Conservation (phyloP, 2,113 vertebrate species). For the Vireo altiloquus region DNA sequence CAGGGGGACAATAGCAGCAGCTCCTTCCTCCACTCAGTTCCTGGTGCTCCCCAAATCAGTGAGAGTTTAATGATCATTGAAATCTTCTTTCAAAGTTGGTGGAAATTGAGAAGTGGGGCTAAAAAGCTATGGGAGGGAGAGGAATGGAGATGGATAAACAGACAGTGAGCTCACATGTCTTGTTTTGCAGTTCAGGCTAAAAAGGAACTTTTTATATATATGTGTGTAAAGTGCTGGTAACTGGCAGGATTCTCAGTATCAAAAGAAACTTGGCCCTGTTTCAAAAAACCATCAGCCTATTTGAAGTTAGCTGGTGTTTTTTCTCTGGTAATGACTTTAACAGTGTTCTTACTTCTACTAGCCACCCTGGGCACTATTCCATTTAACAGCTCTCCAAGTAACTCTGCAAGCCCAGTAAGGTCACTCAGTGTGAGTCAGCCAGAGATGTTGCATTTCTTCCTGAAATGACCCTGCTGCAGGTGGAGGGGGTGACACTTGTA, state of each 20-base stretch:
- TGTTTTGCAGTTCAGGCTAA: neutral
- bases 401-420: neutral
- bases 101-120: neutral
- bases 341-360: conserved; percentile 28
- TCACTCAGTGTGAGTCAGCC: neutral
- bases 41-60: neutral
- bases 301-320: neutral
- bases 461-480: neutral
- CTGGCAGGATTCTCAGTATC: conserved; percentile 6
- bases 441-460: neutral
- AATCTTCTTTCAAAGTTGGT: neutral
- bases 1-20: accelerated
- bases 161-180: neutral
- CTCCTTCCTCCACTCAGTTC: neutral
- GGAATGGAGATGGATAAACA: neutral
- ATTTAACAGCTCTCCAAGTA: conserved; percentile 2
- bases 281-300: neutral
- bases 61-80: neutral
- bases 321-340: conserved; percentile 27
- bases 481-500: accelerated
- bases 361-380: conserved; percentile 18
- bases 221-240: neutral
- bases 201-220: neutral
- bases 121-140: neutral
- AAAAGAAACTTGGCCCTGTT: neutral